Conservation (phyloP, 1,140 invertebrate genomes). For the Sminthurides bifidus region DNA sequence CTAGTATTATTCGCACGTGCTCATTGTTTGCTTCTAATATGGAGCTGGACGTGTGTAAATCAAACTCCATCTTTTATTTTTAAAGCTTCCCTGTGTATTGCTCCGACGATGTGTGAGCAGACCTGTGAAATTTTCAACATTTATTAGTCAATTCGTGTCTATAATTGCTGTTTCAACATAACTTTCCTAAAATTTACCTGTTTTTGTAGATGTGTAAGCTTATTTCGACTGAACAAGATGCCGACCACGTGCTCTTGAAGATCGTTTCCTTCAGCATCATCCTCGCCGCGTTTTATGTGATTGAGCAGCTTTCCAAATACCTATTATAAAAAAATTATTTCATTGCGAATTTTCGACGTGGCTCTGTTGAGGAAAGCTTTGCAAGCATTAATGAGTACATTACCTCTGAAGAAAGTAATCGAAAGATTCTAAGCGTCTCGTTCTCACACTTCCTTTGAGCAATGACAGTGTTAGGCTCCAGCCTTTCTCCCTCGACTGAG, state of each 20-base stretch:
- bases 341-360: too few relatives aligned
- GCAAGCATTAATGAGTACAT: too few relatives aligned
- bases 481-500: slow-evolving; percentile 6
- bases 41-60: slow-evolving; percentile 37
- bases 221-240: slow-evolving; percentile 86
- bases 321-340: slow-evolving; percentile 39
- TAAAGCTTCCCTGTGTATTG: slow-evolving; percentile 74
- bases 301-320: slow-evolving; percentile 82
- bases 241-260: slow-evolving; percentile 92
- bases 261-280: slow-evolving; percentile 56
- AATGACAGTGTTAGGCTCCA: slow-evolving; percentile 44
- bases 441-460: slow-evolving; percentile 77
- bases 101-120: slow-evolving; percentile 83
- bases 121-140: slow-evolving; percentile 53
- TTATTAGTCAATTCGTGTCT: not conserved
- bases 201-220: slow-evolving; percentile 85
- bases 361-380: too few relatives aligned
- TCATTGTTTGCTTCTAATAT: slow-evolving; percentile 26
- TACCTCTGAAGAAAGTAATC: slow-evolving; percentile 83
- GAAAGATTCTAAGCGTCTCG: slow-evolving; percentile 84
- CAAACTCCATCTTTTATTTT: slow-evolving; percentile 82
- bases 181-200: slow-evolving; percentile 50
- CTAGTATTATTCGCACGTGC: slow-evolving; percentile 17
- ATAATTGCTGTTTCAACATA: not conserved
- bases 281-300: slow-evolving; percentile 40